Conservation (phyloP, 2,888 invertebrate genomes). For the Microdon myrmicae region DNA sequence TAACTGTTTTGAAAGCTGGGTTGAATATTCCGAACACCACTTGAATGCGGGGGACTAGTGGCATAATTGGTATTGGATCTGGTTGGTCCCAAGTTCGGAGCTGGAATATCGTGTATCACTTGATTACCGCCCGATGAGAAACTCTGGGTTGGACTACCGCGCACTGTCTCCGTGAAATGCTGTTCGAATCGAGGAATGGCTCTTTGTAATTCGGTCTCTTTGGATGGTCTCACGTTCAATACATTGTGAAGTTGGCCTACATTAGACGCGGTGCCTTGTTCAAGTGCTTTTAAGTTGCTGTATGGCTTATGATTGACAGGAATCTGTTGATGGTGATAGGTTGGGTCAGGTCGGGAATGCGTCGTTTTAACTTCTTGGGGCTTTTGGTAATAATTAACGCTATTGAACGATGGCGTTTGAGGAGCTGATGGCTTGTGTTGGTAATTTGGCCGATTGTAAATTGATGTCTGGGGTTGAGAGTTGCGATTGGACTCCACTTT, state of each 20-base stretch:
- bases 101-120: conserved; percentile 65
- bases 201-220: conserved; percentile 76
- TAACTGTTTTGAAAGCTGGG: conserved; percentile 57
- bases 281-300: conserved; percentile 18
- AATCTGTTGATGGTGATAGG: conserved; percentile 16
- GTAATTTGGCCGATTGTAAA: conserved; percentile 66
- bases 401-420: conserved; percentile 53
- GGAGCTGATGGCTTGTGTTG: conserved; percentile 58
- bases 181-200: conserved; percentile 84
- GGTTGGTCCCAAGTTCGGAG: conserved; percentile 62
- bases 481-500: conserved; percentile 60
- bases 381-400: conserved; percentile 53
- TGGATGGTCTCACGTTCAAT: conserved; percentile 68
- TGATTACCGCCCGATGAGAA: conserved; percentile 57
- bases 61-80: conserved; percentile 40
- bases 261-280: conserved; percentile 55
- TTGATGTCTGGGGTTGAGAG: conserved; percentile 61
- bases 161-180: conserved; percentile 72
- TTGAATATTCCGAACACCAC: conserved; percentile 33
- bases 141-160: conserved; percentile 58
- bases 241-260: conserved; percentile 64
- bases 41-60: conserved; percentile 54
- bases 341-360: conserved; percentile 24
- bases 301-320: conserved; percentile 40
- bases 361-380: conserved; percentile 45